Conservation (phyloP, 2,888 invertebrate species). For the Phortica magna region DNA sequence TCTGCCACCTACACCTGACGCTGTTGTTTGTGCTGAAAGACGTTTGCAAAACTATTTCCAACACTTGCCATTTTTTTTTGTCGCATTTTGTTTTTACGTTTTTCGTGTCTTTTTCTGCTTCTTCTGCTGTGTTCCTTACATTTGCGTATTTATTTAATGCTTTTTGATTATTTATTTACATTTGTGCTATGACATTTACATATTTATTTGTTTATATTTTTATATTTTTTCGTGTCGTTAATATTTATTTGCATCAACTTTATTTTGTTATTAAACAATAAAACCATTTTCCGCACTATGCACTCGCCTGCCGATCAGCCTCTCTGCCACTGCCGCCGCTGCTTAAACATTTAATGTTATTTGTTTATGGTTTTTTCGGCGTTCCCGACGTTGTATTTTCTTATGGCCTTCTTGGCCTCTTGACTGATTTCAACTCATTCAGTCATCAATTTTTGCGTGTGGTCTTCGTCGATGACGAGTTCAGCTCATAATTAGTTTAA, state of each 20-base stretch:
- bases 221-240: neutral
- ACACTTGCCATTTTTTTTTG: too few species aligned
- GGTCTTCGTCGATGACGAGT: neutral
- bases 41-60: neutral
- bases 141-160: neutral
- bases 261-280: conserved; percentile 30
- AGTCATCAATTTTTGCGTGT: neutral
- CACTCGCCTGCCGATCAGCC: neutral
- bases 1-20: neutral
- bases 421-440: neutral
- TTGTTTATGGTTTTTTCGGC: conserved; percentile 4
- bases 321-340: neutral
- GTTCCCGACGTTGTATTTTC: neutral
- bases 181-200: neutral
- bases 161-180: conserved; percentile 7
- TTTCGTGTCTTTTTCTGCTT: neutral
- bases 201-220: conserved; percentile 1
- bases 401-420: neutral
- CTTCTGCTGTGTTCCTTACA: neutral
- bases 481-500: conserved; percentile 28
- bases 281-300: conserved; percentile 6
- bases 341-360: neutral
- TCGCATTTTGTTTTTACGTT: neutral
- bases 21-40: neutral
- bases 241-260: conserved; percentile 28